These are phyloP conservation scores for Pelodytes ibericus DNA, from an alignment of 2,797 vertebrate genomes.

Conservation along the genomic window DNA sequence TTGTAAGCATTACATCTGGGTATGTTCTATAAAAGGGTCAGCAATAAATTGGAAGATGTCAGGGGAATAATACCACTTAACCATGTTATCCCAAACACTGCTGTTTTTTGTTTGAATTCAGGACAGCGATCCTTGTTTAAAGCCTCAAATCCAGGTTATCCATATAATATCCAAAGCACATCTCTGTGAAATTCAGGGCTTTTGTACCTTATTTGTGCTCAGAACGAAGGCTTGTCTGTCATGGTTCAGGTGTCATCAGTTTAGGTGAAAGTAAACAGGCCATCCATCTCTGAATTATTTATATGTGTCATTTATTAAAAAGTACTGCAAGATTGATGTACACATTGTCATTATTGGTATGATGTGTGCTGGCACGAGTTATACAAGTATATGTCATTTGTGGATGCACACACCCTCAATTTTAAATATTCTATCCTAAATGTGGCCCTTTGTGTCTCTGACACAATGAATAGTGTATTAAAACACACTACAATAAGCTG, in stretches of 20 bases:
- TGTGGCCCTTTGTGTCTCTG: too few species aligned
- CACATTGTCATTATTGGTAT: too few species aligned
- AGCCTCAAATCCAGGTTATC: slow-evolving; percentile 30
- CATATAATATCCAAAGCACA: slow-evolving; percentile 3
- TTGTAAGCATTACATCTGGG: neutral
- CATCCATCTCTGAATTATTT: too few species aligned
- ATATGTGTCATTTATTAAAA: too few species aligned
- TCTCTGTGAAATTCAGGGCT: slow-evolving; percentile 37
- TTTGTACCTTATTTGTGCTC: slow-evolving; percentile 26
- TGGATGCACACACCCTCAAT: too few species aligned
- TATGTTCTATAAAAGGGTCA: neutral
- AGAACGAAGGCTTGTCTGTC: slow-evolving; percentile 16
- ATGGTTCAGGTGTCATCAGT: slow-evolving; percentile 14
- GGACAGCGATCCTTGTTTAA: neutral
- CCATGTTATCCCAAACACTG: too few species aligned
- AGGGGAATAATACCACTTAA: neutral
- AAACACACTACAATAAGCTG: too few species aligned
- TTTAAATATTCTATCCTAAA: too few species aligned
- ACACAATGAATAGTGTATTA: too few species aligned
- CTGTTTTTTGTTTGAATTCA: neutral
- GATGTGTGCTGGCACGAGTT: too few species aligned
- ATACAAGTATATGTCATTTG: too few species aligned
- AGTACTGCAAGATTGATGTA: too few species aligned
- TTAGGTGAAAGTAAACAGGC: neutral
- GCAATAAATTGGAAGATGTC: neutral